Percentiles rank a stretch among this genome's conserved stretches.
Evolutionary conservation across 2,888 invertebrate species (phyloP).

Genomic region (Idaea straminata): DNA sequence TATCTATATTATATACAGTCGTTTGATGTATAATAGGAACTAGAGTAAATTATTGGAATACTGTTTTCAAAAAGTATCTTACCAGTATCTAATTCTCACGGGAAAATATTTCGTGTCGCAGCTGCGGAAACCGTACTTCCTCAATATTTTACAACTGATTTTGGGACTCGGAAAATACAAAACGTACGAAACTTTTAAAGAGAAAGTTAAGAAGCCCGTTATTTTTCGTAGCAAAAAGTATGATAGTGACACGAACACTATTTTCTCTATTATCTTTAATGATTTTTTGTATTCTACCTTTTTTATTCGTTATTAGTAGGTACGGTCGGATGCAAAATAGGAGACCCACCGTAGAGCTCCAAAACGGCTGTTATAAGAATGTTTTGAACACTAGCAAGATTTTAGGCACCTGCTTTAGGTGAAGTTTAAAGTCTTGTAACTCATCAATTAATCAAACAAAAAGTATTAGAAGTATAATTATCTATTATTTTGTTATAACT

Average conservation of each 20-base stretch:
- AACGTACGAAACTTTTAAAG: conserved; percentile 63
- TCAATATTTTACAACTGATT: conserved; percentile 67
- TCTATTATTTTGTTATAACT: too few relatives aligned
- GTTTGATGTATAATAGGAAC: background rate
- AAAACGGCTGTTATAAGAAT: too few relatives aligned
- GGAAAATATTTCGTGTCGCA: conserved; percentile 52
- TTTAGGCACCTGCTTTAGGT: too few relatives aligned
- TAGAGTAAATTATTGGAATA: conserved; percentile 12
- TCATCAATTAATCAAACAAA: too few relatives aligned
- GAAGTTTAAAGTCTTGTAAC: too few relatives aligned
- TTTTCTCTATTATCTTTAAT: conserved; percentile 24
- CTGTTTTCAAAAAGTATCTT: conserved; percentile 28
- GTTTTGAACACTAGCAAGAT: too few relatives aligned
- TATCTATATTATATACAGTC: too few relatives aligned
- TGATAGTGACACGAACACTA: conserved; percentile 56
- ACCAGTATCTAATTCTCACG: conserved; percentile 44
- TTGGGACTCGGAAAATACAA: conserved; percentile 61
- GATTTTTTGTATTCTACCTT: conserved; percentile 41
- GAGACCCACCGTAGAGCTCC: too few relatives aligned
- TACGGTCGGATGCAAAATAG: too few relatives aligned
- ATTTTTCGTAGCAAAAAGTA: conserved; percentile 63
- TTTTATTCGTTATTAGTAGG: too few relatives aligned
- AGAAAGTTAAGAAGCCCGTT: conserved; percentile 48
- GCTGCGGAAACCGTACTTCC: conserved; percentile 42
- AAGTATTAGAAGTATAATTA: too few relatives aligned